Base-by-base conservation (phyloP, 1,140 invertebrate species). In the Calosoma granatense region DNA sequence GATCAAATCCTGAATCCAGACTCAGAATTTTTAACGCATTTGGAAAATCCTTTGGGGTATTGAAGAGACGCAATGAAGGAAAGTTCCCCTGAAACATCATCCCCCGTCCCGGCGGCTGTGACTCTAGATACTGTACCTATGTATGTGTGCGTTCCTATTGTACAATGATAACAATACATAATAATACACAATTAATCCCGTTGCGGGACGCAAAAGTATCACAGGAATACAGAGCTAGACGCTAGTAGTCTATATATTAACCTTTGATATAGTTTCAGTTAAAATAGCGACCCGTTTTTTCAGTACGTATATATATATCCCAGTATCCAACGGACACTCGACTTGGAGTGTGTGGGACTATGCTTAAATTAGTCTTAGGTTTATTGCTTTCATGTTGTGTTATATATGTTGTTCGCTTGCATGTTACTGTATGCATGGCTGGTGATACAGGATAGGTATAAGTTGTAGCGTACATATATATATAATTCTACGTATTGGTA, bases 301-400 rank as follows among this genome's bases (percentile, higher is more conserved):
- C 41, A 47, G 41, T 47, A 47, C 41, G 41, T 47, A 47, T 47
- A 12, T 47, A 47, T 47, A 12, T 47, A 30, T 30, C 26, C 26
- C 26, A 30, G 26, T 30, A 30, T 30, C 26, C 26, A 4, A 30
- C 26, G 26, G 26, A n/a, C n/a, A n/a, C n/a, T n/a, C n/a, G n/a
- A n/a, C n/a, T n/a, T n/a, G n/a, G 26, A 30, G 26, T 30, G 26
- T 36, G 26, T 36, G 26, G 26, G n/a, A 36, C 26, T n/a, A n/a
- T n/a, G n/a, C n/a, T n/a, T n/a, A n/a, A 30, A 30, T 30, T 30
- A 47, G 41, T 47, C 41, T 47, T 12, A 12, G 17, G 9, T 9
- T 47, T 47, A 47, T 47, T 47, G 41, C 41, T 47, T 47, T 47
- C 15, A 47, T 30, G 26, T 30, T 30, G 26, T 30, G n/a, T n/a